Percentiles rank a stretch among this genome's conserved stretches.
Evolutionary conservation across 2,797 vertebrate genomes (phyloP).

Genomic region (Sardinella longiceps): DNA sequence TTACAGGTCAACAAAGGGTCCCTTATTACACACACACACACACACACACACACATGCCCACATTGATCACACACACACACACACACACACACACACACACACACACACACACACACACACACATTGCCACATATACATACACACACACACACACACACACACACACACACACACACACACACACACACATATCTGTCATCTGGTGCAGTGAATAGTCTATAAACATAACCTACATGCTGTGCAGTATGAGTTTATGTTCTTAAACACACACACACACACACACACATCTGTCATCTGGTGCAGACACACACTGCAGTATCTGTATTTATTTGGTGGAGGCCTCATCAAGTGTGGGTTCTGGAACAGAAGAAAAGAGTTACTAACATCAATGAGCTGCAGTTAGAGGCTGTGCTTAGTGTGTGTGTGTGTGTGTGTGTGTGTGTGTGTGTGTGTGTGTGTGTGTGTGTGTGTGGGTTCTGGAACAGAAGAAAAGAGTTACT

Average conservation of each 20-base stretch:
- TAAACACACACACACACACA: conserved; percentile 10
- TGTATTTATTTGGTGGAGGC: conserved; percentile 58
- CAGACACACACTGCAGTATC: neutral
- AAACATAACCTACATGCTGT: neutral
- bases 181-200: neutral
- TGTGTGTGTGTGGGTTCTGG: conserved; percentile 79
- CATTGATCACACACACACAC: too few species aligned
- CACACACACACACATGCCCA: neutral
- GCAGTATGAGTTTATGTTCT: neutral
- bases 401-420: neutral
- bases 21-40: too few species aligned
- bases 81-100: too few species aligned
- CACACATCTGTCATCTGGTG: neutral
- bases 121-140: too few species aligned
- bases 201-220: neutral
- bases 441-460: neutral
- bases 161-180: too few species aligned
- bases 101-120: too few species aligned
- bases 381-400: neutral
- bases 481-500: neutral
- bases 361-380: neutral
- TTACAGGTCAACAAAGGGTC: too few species aligned
- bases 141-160: too few species aligned
- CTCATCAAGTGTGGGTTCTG: conserved; percentile 86
- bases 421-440: conserved; percentile 3